Evolutionary conservation across 2,113 vertebrate species (phyloP), one percentile per base, ranked within the genome.

Genomic region (Maccullochella peelii): DNA sequence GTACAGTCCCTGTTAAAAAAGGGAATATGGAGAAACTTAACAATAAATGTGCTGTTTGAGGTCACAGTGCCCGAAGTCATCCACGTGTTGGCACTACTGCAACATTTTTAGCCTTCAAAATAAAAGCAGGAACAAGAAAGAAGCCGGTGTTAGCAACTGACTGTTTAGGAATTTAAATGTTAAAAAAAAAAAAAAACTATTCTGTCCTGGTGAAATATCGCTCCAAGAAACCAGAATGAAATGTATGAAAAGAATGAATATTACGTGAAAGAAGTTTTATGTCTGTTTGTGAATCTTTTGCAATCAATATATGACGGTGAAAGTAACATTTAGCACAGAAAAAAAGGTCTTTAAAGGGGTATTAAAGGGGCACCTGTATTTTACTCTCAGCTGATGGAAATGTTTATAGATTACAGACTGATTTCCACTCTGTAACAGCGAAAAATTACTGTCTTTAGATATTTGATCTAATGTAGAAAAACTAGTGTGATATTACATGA

Each of bases 251-350:
- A 54, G 3, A 70, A 57, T 50, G 18, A 49, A 54, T 9, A 73
- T 71, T 1, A 40, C 10, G 73, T 75, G 69, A 38, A 63, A 72
- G 71, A 55, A 5, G 68, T 59, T 18, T 21, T 84, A 49, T 80
- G 44, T 78, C 18, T 76, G 57, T 76, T 36, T 76, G 76, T 87
- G 57, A 67, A 66, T 57, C 27, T 66, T 79, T 79, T 73, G 8
- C 54, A 70, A 75, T 76, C 30, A 40, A 30, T 76, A 57, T 61
- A 52, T 70, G 50, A 83, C 79, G 71, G 73, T 3, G 81, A 86
- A 87, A 55, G 74, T 82, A 79, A 84, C 3, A 55, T 59, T 80
- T 69, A 86, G 79, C 74, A 82, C 70, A 88, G 70, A 80, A 57
- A 54, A 23, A 25, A 59, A 38, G 44, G 12, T 36, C 6, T 70